Percentiles rank a stretch among this genome's conserved stretches.
Conservation (phyloP, 2,113 vertebrate species). For the Romanogobio albipinnatus region DNA sequence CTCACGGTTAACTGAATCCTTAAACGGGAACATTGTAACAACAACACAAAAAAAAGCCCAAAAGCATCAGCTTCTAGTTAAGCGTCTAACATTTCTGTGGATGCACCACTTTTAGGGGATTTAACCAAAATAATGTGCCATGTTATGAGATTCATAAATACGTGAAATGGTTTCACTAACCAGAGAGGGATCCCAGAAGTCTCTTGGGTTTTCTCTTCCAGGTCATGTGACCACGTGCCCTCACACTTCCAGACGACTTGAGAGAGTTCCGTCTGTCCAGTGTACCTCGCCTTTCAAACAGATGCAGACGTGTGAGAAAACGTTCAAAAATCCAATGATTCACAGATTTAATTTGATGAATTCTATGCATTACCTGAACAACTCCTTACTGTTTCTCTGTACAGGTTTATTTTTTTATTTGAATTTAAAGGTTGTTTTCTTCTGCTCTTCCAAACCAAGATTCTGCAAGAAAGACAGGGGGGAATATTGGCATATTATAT, state of each 20-base stretch:
- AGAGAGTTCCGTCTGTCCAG: conserved; percentile 53
- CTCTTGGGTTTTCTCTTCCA: conserved; percentile 77
- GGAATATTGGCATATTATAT: not conserved
- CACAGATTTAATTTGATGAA: not conserved
- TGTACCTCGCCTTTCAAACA: conserved; percentile 38
- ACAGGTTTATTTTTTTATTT: conserved; percentile 16
- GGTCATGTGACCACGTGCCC: conserved; percentile 80
- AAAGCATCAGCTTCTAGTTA: not conserved
- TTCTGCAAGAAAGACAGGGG: conserved; percentile 4
- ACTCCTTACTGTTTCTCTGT: conserved; percentile 27
- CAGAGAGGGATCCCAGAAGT: conserved; percentile 74
- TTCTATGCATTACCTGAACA: conserved; percentile 38
- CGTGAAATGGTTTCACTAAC: conserved; percentile 59
- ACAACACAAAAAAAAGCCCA: conserved; percentile 11
- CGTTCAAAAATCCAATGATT: not conserved
- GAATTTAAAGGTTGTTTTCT: conserved; percentile 26
- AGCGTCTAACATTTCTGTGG: not conserved
- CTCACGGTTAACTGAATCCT: conserved; percentile 49
- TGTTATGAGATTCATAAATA: not conserved
- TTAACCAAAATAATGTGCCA: not conserved
- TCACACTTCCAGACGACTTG: conserved; percentile 68
- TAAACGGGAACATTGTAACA: conserved; percentile 32
- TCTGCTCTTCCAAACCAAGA: conserved; percentile 22
- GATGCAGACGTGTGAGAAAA: not conserved
- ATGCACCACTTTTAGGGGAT: not conserved